These are phyloP conservation scores for Noctua pronuba DNA, from an alignment of 2,888 invertebrate species.

Conservation along the genomic window DNA sequence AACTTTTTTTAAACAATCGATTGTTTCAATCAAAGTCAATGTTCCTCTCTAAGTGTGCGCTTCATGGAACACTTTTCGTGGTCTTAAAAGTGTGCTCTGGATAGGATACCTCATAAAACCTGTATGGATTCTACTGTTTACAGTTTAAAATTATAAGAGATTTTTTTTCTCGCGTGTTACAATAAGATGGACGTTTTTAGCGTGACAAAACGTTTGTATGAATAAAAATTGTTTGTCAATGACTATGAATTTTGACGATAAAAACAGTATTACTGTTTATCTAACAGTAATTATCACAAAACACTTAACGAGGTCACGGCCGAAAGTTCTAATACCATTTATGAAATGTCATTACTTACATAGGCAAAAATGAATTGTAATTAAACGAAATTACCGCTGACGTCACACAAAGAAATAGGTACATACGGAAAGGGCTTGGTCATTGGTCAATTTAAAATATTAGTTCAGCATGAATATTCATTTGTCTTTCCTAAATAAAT, in stretches of 20 bases:
- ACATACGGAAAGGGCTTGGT: constrained; percentile 29
- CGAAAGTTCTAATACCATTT: constrained; percentile 18
- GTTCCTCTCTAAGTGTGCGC: too few relatives aligned
- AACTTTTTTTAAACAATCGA: too few relatives aligned
- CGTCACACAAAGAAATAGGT: constrained; percentile 48
- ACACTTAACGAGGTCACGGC: constrained; percentile 24
- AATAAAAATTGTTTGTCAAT: neutral
- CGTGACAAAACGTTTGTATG: neutral
- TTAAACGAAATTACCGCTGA: constrained; percentile 42
- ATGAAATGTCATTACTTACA: constrained; percentile 41
- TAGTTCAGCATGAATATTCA: constrained; percentile 31
- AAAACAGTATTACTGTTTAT: neutral
- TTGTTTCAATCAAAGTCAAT: too few relatives aligned
- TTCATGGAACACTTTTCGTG: too few relatives aligned
- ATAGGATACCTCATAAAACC: too few relatives aligned
- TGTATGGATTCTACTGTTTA: neutral
- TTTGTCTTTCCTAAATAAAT: constrained; percentile 24
- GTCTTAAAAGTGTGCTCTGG: too few relatives aligned
- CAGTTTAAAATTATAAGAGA: neutral
- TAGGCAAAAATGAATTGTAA: constrained; percentile 41
- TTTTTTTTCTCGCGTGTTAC: neutral
- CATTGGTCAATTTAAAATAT: constrained; percentile 41
- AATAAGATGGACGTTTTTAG: neutral
- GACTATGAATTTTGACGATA: neutral
- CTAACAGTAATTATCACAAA: constrained; percentile 21